Percentiles rank a stretch among this genome's conserved stretches.
Evolutionary conservation across 2,797 vertebrate species (phyloP).

Genomic region (Gouania willdenowi): DNA sequence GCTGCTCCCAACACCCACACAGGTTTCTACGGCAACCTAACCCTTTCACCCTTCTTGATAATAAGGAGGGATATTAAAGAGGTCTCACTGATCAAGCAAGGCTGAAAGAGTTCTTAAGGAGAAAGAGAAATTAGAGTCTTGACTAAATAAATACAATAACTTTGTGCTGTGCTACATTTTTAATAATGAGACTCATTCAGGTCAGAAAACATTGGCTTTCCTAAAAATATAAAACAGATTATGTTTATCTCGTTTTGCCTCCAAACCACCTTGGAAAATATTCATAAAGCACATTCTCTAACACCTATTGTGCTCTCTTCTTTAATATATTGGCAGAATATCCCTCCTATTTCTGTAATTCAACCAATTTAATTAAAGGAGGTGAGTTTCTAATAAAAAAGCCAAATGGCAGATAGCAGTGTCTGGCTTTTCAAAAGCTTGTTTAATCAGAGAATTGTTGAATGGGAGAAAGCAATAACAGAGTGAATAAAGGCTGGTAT

Average conservation of each 20-base stretch:
- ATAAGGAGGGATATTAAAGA: conserved; percentile 43
- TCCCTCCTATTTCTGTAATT: conserved; percentile 65
- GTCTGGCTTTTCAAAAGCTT: conserved; percentile 52
- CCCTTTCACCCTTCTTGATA: conserved; percentile 56
- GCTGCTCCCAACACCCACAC: conserved; percentile 46
- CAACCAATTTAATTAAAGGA: conserved; percentile 69
- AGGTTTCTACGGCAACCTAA: conserved; percentile 63
- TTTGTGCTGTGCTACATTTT: conserved; percentile 6
- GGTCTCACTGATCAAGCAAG: conserved; percentile 14
- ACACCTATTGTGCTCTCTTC: conserved; percentile 53
- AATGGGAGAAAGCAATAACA: conserved; percentile 67
- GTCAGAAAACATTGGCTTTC: conserved; percentile 23
- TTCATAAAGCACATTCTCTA: conserved; percentile 47
- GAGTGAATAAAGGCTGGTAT: conserved; percentile 71
- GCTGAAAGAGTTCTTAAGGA: conserved; percentile 17
- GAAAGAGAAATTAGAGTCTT: not conserved
- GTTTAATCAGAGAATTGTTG: conserved; percentile 69
- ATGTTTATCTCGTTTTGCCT: conserved; percentile 49
- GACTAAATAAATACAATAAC: not conserved
- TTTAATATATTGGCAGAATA: conserved; percentile 62
- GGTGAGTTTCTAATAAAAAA: conserved; percentile 67
- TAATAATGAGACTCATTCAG: conserved; percentile 11
- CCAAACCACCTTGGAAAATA: conserved; percentile 46
- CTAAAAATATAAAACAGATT: conserved; percentile 22
- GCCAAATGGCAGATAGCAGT: conserved; percentile 70